Evolutionary conservation across 1,140 invertebrate genomes (phyloP), one percentile per base, ranked within the genome.

Genomic region (Scaptomyza graminum): DNA sequence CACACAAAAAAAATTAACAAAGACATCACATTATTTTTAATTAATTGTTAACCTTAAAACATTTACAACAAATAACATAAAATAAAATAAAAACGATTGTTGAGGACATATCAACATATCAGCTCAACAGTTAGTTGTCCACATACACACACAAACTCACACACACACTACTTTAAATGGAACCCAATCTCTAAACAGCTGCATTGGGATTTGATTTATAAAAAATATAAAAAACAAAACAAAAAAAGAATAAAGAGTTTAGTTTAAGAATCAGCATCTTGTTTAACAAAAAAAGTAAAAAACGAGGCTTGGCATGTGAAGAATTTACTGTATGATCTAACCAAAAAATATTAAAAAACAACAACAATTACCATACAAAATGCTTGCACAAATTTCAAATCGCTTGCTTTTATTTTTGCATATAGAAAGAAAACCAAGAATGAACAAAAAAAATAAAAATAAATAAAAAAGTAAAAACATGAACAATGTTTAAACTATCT

Each of bases 401-500:
- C 39, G 74, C 63, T 76, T 76, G 64, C 64, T 74, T 76, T 76
- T 74, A 74, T 74, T 76, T 76, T 76, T 67, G 69, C 74, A 76
- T 41, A 41, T n/a, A 41, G 12, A 39, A 39, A 15, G 51, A 49
- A 37, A 57, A 25, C 60, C 47, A 41, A 61, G 39, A 56, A 70
- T 8, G 11, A 25, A 37, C 50, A 72, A 37, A 75, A 25, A 43
- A 8, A 25, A 37, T 50, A 72, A 37, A 75, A 25, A 43, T 15
- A 25, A 18, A 34, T 57, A 7, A 44, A 79, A 64, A 65, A 63
- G 57, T 51, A 61, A 63, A 69, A 68, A 60, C 51, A 59, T 47
- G 43, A 66, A 83, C 49, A 57, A 82, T 64, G 70, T 87, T 87
- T 75, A 76, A 75, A 82, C 87, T 82, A 83, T 85, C 78, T 90